Base-by-base conservation (phyloP, 2,888 invertebrate species). In the Cheilosia vulpina region DNA sequence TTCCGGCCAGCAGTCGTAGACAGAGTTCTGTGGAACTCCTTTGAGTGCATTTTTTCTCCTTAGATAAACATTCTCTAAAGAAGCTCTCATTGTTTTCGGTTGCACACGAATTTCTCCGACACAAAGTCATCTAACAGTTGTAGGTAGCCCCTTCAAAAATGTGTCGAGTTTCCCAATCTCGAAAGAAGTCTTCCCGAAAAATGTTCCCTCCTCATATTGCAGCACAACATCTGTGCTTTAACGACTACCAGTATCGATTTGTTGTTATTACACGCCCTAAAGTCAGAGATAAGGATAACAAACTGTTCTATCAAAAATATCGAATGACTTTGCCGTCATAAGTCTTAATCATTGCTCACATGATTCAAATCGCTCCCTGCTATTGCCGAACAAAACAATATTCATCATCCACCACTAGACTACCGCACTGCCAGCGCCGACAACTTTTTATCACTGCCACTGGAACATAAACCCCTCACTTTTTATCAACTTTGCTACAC, bases 371-470 rank as follows among this genome's bases (percentile, higher is more conserved):
- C 43, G 27, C 24, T 62, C 65, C 31, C 53, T 41, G 45, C 34
- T 69, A 58, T 41, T 71, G 65, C n/a, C 52, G 78, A 72, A 53
- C 52, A 79, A 72, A 72, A 79, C 55, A 71, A 71, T 52, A 78
- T 78, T 71, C 71, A 78, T 78, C 78, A 71, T 78, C 69, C 41
- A 50, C 71, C 71, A 27, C 31, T 31, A 31, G 27, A 45, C 63
- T 34, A 45, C 47, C 38, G 31, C 47, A 41, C 66, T 4, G 47
- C 31, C 31, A 52, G 41, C 41, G 38, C 75, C 55, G 55, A 50
- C 55, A 78, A 68, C 65, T 78, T 83, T 82, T 83, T 75, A 68
- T 83, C 78, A 78, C 78, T 78, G 78, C 66, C 83, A 78, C 78
- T 73, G 68, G 62, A 73, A 43, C 43, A 77, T 72, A 83, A 78